Conservation (phyloP, 2,888 invertebrate genomes). For the Actias luna region DNA sequence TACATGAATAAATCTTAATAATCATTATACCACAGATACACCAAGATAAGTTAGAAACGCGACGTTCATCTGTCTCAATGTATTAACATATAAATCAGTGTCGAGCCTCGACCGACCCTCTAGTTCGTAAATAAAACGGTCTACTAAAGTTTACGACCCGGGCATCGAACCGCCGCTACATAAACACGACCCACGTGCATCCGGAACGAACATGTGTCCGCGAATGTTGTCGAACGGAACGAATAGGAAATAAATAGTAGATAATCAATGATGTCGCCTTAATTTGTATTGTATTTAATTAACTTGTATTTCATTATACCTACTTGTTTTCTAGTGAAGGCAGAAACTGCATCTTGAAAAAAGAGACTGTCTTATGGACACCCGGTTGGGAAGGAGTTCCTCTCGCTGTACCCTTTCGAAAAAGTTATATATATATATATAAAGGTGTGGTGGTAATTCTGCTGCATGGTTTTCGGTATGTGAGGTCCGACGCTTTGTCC, state of each 20-base stretch:
- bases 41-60: not conserved
- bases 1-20: not conserved
- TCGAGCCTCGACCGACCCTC: not conserved
- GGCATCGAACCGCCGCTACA: conserved; percentile 3
- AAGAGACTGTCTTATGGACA: no score
- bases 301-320: no score
- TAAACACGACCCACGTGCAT: conserved; percentile 10
- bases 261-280: not conserved
- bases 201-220: not conserved
- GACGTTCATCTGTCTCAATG: not conserved
- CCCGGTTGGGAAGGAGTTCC: no score
- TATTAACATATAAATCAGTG: not conserved
- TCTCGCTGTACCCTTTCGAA: no score
- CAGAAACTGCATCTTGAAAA: no score
- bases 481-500: no score
- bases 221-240: conserved; percentile 3
- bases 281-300: no score
- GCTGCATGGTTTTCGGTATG: no score
- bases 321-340: no score
- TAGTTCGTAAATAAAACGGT: not conserved
- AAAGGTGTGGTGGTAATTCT: no score
- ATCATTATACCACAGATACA: not conserved
- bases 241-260: not conserved
- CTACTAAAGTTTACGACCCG: conserved; percentile 2
- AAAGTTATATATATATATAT: no score